phyloP scores from a whole-genome alignment of 2,888 invertebrate species.

The Myopa tessellatipennis region DNA sequence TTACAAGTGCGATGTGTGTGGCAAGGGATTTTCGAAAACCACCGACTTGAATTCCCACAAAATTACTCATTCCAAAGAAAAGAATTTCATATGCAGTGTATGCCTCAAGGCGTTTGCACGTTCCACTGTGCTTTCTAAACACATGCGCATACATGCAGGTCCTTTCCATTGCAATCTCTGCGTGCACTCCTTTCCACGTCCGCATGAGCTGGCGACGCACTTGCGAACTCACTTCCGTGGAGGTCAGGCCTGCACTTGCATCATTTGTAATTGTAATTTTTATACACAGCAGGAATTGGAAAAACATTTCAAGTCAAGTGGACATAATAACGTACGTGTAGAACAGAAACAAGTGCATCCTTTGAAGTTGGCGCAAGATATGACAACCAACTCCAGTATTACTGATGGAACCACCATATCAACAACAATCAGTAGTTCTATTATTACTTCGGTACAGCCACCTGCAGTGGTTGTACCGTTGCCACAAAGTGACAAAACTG shows the following conservation, averaged over 20 bases:
- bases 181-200: constrained; percentile 44
- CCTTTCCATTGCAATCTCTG: constrained; percentile 47
- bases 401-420: no score
- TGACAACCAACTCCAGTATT: no score
- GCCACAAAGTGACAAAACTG: no score
- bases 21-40: constrained; percentile 49
- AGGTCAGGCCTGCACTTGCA: background rate
- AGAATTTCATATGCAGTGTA: constrained; percentile 47
- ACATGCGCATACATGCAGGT: constrained; percentile 47
- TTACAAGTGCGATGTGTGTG: constrained; percentile 49
- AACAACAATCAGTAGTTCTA: no score
- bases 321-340: no score
- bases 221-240: constrained; percentile 41
- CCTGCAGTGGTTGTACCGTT: no score
- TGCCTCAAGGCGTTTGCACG: constrained; percentile 48
- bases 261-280: no score
- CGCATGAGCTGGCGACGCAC: constrained; percentile 47
- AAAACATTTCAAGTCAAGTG: no score
- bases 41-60: constrained; percentile 49
- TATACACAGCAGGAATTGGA: no score
- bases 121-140: constrained; percentile 47
- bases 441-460: no score
- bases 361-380: no score
- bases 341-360: no score
- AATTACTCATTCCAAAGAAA: constrained; percentile 49